These are phyloP conservation scores for Upupa epops DNA, from an alignment of 2,113 vertebrate genomes.

Conservation along the genomic window DNA sequence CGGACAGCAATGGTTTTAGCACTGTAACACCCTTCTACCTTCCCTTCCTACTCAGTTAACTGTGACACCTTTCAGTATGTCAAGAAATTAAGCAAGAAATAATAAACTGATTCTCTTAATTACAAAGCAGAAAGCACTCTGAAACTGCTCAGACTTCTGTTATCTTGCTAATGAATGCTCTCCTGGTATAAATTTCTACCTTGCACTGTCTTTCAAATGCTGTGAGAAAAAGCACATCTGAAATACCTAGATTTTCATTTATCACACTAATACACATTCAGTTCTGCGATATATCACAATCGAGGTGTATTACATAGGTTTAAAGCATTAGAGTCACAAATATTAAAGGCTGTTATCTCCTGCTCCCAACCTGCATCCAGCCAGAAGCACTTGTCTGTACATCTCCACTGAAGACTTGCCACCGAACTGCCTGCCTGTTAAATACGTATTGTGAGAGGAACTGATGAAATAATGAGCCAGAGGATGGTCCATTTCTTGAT, in stretches of 20 bases:
- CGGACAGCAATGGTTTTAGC: neutral
- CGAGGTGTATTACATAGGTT: neutral
- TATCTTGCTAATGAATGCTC: neutral
- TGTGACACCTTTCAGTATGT: neutral
- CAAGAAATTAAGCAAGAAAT: neutral
- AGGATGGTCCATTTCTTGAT: conserved; percentile 98
- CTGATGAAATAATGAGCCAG: conserved; percentile 98
- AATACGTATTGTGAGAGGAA: conserved; percentile 97
- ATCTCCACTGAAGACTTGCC: conserved; percentile 98
- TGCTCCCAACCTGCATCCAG: conserved; percentile 91
- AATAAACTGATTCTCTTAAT: neutral
- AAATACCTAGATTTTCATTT: neutral
- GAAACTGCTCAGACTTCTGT: neutral
- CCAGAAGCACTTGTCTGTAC: conserved; percentile 96
- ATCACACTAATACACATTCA: neutral
- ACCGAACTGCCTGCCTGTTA: conserved; percentile 95
- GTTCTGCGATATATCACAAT: neutral
- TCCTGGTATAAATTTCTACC: neutral
- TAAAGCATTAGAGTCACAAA: neutral
- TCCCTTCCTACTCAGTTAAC: neutral
- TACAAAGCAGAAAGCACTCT: neutral
- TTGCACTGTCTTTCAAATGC: neutral
- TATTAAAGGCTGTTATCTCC: neutral
- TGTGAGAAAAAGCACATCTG: neutral
- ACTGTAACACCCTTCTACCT: neutral